Evolutionary conservation across 2,113 vertebrate species (phyloP).

Genomic region (Coptodon bakossiorum): DNA sequence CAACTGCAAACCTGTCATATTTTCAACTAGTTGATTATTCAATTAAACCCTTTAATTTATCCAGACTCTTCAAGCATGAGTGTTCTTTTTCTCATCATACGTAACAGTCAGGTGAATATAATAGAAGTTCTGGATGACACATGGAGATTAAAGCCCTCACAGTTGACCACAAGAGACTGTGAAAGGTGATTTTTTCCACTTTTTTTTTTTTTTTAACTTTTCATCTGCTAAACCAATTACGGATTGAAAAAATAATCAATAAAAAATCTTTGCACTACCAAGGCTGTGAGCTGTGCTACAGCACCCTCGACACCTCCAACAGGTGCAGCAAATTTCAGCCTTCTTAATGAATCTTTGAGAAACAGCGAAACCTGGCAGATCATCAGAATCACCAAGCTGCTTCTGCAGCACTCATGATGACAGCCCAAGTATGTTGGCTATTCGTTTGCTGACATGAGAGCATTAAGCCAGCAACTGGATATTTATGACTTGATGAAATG

Average conservation of each 20-base stretch:
- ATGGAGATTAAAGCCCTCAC: background rate
- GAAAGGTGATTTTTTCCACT: too few relatives aligned
- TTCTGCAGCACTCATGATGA: background rate
- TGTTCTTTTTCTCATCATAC: background rate
- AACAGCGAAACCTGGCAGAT: background rate
- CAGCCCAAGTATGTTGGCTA: background rate
- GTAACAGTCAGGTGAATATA: background rate
- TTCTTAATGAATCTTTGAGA: background rate
- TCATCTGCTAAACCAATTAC: background rate
- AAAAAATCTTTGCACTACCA: background rate
- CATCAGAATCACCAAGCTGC: background rate
- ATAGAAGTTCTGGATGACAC: background rate
- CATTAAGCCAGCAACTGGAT: background rate
- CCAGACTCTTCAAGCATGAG: background rate
- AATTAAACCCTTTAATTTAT: background rate
- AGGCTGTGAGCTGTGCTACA: background rate
- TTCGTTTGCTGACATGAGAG: background rate
- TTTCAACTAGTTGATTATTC: background rate
- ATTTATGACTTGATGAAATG: background rate
- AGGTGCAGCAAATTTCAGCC: background rate
- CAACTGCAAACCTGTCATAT: background rate
- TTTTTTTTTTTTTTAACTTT: too few relatives aligned
- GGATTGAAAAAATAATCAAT: background rate
- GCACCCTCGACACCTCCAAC: background rate
- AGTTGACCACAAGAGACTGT: background rate